Evolutionary conservation across 2,888 invertebrate species (phyloP), one percentile per base, ranked within the genome.

Genomic region (Amiota minor): DNA sequence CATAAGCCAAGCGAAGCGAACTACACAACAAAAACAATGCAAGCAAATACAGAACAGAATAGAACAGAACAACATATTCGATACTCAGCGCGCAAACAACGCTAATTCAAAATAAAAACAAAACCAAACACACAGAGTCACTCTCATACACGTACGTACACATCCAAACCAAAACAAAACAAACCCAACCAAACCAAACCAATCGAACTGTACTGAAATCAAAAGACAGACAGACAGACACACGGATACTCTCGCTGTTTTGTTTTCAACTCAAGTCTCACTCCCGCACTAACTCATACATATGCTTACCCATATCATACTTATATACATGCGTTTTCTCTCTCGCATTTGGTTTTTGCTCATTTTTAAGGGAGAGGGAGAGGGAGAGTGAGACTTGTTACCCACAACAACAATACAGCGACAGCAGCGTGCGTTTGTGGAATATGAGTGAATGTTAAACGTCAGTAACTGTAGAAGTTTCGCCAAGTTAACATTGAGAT

Each of bases 401-500:
- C 53, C 16, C 53, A n/a, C 53, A 53, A 16, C 73, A 79, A 68
- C 75, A 71, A 72, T 73, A 71, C 45, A 14, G 65, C 80, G 78
- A 80, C 76, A 74, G 6, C 6, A 35, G 35, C 35, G 79, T 81
- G 77, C 80, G 80, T 77, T 78, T 83, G 85, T 85, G 86, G 81
- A 78, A 83, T 80, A 76, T 85, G 85, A 86, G 80, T 85, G 79
- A 82, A 78, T 82, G 72, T 81, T 75, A 79, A 83, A 72, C 77
- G 74, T 88, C 80, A 88, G 88, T 87, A 88, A 86, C 81, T 84
- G 83, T 77, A 87, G 82, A 83, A 85, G 86, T 87, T 86, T 85
- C 86, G 85, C 79, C 82, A 86, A 86, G 83, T 86, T 83, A 84
- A 83, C 83, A 14, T 49, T 68, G 53, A 14, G 50, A 11, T 14